phyloP scores from a whole-genome alignment of 2,113 vertebrate genomes.

The Pitta sordida region DNA sequence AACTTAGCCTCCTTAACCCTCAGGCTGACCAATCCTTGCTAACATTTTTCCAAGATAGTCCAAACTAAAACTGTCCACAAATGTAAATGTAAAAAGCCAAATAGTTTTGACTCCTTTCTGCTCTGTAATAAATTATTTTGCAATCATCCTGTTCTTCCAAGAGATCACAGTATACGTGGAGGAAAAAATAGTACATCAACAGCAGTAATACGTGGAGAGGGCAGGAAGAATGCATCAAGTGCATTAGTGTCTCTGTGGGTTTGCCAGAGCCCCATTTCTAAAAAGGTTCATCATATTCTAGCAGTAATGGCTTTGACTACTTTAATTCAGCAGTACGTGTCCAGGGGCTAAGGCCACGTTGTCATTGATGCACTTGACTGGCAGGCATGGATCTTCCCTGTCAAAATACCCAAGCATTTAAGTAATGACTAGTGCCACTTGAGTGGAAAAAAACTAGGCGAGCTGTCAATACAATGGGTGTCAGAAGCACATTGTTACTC shows the following conservation, averaged over 20 bases:
- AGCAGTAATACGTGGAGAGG: background rate
- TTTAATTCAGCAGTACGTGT: slow-evolving; percentile 81
- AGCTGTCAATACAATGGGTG: slow-evolving; percentile 75
- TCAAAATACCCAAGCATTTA: slow-evolving; percentile 77
- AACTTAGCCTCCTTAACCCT: background rate
- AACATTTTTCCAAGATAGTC: background rate
- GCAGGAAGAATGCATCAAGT: background rate
- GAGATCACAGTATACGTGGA: accelerated
- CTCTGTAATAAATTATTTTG: background rate
- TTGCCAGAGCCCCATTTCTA: slow-evolving; percentile 57
- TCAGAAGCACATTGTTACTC: slow-evolving; percentile 73
- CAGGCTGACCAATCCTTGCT: background rate
- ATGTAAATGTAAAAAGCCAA: background rate
- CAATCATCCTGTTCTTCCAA: background rate
- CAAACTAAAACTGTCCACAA: background rate
- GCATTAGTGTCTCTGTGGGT: background rate
- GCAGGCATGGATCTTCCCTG: slow-evolving; percentile 79
- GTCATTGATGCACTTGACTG: slow-evolving; percentile 87
- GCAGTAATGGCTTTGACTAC: slow-evolving; percentile 77
- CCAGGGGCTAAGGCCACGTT: slow-evolving; percentile 75
- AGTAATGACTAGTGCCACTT: slow-evolving; percentile 83
- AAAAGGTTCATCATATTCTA: slow-evolving; percentile 75
- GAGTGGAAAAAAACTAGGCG: slow-evolving; percentile 76
- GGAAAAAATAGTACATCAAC: accelerated
- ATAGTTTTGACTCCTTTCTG: background rate